Evolutionary conservation across 37 sponge, comb jelly and placozoan genomes (phyloP).

Genomic region (Geodia barretti): DNA sequence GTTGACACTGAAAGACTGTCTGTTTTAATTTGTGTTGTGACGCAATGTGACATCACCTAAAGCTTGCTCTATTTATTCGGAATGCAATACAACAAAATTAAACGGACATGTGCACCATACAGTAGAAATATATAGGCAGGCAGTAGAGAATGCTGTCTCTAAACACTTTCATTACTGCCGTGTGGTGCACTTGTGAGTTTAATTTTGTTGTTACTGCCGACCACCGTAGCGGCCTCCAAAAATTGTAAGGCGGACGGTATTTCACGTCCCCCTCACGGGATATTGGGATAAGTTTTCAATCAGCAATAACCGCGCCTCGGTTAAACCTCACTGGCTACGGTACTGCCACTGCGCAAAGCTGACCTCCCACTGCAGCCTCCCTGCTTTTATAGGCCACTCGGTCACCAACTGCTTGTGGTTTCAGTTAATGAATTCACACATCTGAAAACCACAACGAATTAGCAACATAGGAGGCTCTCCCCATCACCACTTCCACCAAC

Average conservation of each 20-base stretch:
- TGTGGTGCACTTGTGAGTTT: too few relatives aligned
- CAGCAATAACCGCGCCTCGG: conserved; percentile 99
- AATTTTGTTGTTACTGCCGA: conserved; percentile 26
- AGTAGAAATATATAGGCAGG: too few relatives aligned
- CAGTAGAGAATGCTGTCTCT: too few relatives aligned
- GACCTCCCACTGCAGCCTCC: background rate
- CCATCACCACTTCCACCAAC: background rate
- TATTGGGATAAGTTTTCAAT: conserved; percentile 99
- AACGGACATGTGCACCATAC: too few relatives aligned
- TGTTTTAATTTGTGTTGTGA: background rate
- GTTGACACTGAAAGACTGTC: background rate
- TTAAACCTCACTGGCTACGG: conserved; percentile 98
- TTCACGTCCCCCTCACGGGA: conserved; percentile 90
- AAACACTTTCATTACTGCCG: too few relatives aligned
- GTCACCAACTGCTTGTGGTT: background rate
- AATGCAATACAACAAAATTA: too few relatives aligned
- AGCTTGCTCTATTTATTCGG: background rate
- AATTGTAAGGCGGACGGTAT: conserved; percentile 94
- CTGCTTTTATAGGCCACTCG: conserved; percentile 5
- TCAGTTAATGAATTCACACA: background rate
- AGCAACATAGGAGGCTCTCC: too few relatives aligned
- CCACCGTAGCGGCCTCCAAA: conserved; percentile 93
- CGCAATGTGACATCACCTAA: too few relatives aligned
- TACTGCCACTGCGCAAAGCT: conserved; percentile 99
- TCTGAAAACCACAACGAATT: too few relatives aligned